Base-by-base conservation (phyloP, 1,140 invertebrate genomes). In the Episyrphus balteatus region DNA sequence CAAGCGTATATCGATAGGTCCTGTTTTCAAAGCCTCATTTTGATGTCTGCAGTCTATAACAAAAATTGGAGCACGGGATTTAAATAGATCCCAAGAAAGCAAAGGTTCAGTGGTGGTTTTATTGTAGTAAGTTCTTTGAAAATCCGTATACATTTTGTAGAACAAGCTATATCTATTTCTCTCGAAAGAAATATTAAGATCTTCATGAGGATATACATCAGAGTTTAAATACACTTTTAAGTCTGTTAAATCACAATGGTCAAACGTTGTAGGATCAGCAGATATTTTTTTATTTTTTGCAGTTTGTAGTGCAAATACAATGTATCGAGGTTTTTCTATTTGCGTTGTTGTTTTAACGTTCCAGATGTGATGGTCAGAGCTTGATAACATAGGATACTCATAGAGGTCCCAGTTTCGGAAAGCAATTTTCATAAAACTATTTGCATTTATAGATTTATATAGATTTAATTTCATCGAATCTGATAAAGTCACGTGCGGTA, bases 371-470 rank as follows among this genome's bases (percentile, higher is more conserved):
- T 57, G 55, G 12, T 46, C 48, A 1, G 56, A 54, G 15, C 34
- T 30, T n/a, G 66, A 58, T n/a, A 70, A 42, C 6, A 52, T 12
- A 26, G 62, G 59, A 60, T 66, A 66, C 44, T 69, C 60, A 51
- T 66, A 62, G 12, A 68, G 36, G 44, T 68, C 58, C 66, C 68
- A 68, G 1, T 48, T 51, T 19, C 62, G 55, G 50, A 65, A 69
- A 52, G 44, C 58, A 51, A 10, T 68, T 57, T 17, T 43, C 19
- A 39, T 15, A 36, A 36, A 12, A 36, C 12, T 36, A 61, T 53
- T 3, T 36, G 42, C n/a, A 34, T 21, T 19, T 42, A 8, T 33
- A 42, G 21, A 32, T 40, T 2, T 34, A 42, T 8, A 44, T 49
- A n/a, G n/a, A n/a, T n/a, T n/a, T n/a, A n/a, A n/a, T n/a, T n/a